Evolutionary conservation across 2,797 vertebrate species (phyloP).

Genomic region (Iguana delicatissima): DNA sequence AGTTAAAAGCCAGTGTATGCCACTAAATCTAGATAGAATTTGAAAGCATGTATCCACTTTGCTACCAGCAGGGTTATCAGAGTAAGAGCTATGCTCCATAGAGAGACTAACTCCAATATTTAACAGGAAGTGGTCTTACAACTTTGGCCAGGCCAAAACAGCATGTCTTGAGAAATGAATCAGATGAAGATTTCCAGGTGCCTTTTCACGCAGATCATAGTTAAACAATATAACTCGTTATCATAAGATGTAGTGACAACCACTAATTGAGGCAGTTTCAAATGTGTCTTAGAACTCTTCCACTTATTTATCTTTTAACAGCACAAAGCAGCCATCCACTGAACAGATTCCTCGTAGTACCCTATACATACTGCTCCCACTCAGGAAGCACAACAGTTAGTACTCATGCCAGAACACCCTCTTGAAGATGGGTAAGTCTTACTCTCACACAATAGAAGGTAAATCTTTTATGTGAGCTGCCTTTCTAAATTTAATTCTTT

Average conservation of each 20-base stretch:
- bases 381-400: neutral
- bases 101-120: neutral
- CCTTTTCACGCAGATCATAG: neutral
- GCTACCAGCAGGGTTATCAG: neutral
- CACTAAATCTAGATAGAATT: neutral
- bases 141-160: neutral
- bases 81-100: neutral
- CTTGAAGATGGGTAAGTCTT: neutral
- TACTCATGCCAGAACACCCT: neutral
- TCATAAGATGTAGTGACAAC: neutral
- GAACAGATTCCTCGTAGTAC: neutral
- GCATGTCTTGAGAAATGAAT: no score
- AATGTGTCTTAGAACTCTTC: neutral
- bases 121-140: neutral
- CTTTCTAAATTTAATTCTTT: neutral
- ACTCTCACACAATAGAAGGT: no score
- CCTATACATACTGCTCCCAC: neutral
- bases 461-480: neutral
- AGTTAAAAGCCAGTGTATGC: neutral
- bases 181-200: neutral
- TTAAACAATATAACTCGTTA: neutral
- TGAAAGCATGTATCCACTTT: neutral
- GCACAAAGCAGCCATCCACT: neutral
- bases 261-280: neutral
- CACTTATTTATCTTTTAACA: neutral